Evolutionary conservation across 2,113 vertebrate genomes (phyloP).

Genomic region (Sprattus sprattus): DNA sequence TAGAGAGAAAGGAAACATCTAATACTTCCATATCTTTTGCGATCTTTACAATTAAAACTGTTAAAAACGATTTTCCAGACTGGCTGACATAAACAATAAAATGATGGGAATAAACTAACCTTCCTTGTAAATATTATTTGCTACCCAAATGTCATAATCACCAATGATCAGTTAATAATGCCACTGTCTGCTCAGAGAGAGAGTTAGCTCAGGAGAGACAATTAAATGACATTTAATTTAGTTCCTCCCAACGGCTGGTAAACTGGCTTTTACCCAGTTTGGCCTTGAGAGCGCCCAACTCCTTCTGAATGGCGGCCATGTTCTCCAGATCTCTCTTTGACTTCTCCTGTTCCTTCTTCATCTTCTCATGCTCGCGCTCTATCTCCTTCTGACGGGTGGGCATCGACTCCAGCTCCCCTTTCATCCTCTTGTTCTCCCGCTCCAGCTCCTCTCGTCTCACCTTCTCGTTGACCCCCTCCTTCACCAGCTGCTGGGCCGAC

Average conservation of each 20-base stretch:
- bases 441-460: constrained; percentile 59
- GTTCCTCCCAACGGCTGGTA: not conserved
- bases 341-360: constrained; percentile 66
- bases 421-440: constrained; percentile 68
- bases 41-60: not conserved
- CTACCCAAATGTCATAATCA: not conserved
- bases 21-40: not conserved
- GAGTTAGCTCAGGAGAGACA: not conserved
- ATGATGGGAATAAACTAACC: no score
- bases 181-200: not conserved
- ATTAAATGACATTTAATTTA: not conserved
- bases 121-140: not conserved
- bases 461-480: constrained; percentile 58
- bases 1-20: no score
- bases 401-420: constrained; percentile 63
- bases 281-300: constrained; percentile 74
- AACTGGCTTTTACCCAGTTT: constrained; percentile 44
- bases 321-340: constrained; percentile 69
- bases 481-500: constrained; percentile 54
- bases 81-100: no score
- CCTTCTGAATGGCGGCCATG: constrained; percentile 66
- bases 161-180: not conserved
- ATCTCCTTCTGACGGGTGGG: constrained; percentile 64
- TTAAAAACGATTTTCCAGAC: no score
- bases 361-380: constrained; percentile 58